A percentile compares a stretch with the other conserved stretches of the same genome.
These are phyloP conservation scores for Alethe castanea DNA, from an alignment of 2,113 vertebrate genomes.

Conservation along the genomic window DNA sequence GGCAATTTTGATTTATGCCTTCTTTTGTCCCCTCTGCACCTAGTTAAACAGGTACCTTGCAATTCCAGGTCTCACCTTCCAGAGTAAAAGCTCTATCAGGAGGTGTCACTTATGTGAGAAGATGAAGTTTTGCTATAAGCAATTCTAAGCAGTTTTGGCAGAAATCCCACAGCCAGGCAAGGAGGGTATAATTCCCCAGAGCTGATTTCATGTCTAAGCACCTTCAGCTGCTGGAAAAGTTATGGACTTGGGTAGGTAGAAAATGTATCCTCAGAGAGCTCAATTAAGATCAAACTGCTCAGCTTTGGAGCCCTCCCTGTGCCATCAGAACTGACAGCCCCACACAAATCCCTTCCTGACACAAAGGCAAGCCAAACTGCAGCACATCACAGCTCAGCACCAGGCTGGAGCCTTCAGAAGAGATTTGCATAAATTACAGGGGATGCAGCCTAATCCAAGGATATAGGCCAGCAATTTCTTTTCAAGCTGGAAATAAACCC, in stretches of 20 bases:
- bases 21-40: background rate
- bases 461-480: background rate
- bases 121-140: background rate
- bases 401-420: background rate
- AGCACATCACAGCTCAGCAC: background rate
- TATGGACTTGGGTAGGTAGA: background rate
- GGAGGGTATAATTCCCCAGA: background rate
- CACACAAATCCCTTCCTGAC: background rate
- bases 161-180: background rate
- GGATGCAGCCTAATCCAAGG: background rate
- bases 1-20: background rate
- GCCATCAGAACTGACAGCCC: background rate
- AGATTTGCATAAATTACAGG: background rate
- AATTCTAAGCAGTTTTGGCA: background rate
- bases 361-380: background rate
- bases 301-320: background rate
- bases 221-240: background rate
- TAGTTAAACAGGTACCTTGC: background rate
- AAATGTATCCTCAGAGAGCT: background rate
- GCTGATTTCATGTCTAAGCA: background rate
- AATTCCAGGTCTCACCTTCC: background rate
- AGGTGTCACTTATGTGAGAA: background rate
- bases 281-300: background rate
- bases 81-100: background rate
- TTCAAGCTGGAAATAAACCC: background rate